phyloP scores from a whole-genome alignment of 2,113 vertebrate species.

The Hymenochirus boettgeri region DNA sequence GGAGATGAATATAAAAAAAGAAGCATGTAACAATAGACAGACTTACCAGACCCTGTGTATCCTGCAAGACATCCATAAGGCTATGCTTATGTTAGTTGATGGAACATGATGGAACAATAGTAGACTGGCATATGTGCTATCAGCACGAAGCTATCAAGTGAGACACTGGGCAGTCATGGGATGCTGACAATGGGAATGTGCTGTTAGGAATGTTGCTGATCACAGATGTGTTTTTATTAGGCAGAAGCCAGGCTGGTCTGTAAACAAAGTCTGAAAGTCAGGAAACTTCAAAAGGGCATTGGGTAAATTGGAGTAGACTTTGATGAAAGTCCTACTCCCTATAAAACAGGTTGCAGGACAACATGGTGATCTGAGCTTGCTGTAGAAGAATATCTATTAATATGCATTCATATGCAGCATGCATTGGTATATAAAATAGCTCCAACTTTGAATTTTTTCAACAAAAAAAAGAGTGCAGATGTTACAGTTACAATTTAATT shows the following conservation, averaged over 20 bases:
- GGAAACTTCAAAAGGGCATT: constrained; percentile 26
- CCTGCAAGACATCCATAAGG: background rate
- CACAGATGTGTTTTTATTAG: constrained; percentile 7
- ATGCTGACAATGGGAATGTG: constrained; percentile 28
- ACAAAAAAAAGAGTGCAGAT: too few relatives aligned
- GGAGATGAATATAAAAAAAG: too few relatives aligned
- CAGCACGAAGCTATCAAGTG: constrained; percentile 9
- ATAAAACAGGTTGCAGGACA: too few relatives aligned
- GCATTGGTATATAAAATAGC: too few relatives aligned
- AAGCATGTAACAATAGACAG: background rate
- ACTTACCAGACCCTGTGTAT: constrained; percentile 22
- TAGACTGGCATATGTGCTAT: background rate
- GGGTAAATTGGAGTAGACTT: too few relatives aligned
- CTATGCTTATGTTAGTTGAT: background rate
- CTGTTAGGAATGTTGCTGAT: constrained; percentile 23
- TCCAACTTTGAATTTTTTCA: too few relatives aligned
- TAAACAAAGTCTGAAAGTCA: background rate
- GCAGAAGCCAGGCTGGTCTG: constrained; percentile 20
- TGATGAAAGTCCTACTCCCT: too few relatives aligned
- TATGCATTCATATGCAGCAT: too few relatives aligned
- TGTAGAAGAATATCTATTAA: too few relatives aligned
- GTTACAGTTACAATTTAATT: too few relatives aligned
- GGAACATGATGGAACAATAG: background rate
- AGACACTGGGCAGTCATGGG: constrained; percentile 15
- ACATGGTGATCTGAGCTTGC: too few relatives aligned